Base-by-base conservation (phyloP, 2,113 vertebrate species). In the Synchiropus splendidus region DNA sequence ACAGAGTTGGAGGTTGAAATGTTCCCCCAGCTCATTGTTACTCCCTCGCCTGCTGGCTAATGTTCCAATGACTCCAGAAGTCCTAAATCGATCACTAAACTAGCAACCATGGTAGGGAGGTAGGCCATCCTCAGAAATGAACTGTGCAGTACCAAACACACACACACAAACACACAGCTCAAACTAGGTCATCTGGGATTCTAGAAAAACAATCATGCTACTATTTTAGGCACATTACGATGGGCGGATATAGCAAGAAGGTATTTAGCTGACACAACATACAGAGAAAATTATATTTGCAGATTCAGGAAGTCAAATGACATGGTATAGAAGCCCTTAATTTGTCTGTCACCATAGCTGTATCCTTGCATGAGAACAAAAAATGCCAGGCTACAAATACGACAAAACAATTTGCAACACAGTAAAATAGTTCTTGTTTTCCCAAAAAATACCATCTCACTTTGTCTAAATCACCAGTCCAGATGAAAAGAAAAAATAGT, bases 181-280 rank as follows among this genome's bases (percentile, higher is more conserved):
- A 62, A 80, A 82, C 43, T 78, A 45, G 70, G 79, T 81, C 73
- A 74, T 53, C 54, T 51, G 46, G 49, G 56, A 45, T 56, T 78
- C 62, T 52, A 45, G 66, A 82, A 74, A 67, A 79, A 81, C 61
- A 77, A 72, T 59, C 58, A 39, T 6, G 3, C 50, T 31, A 48
- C 69, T 74, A 80, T 80, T 79, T 73, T 70, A 31, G 49, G 72
- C 63, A 43, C 37, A 78, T 64, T 74, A 80, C 62, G 58, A 75
- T 47, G 47, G 58, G 72, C 40, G 18, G 51, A 66, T 63, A 55
- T 27, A 53, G 62, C 52, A 56, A 50, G 39, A 9, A 12, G 60
- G 54, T 35, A 27, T 57, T 73, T 57, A 2, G 51, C 63, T 60
- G 64, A 69, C 65, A 64, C 8, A 18, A 72, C 63, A 65, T 45